Evolutionary conservation across 2,888 invertebrate species (phyloP).

Genomic region (Leucoptera coffeella): DNA sequence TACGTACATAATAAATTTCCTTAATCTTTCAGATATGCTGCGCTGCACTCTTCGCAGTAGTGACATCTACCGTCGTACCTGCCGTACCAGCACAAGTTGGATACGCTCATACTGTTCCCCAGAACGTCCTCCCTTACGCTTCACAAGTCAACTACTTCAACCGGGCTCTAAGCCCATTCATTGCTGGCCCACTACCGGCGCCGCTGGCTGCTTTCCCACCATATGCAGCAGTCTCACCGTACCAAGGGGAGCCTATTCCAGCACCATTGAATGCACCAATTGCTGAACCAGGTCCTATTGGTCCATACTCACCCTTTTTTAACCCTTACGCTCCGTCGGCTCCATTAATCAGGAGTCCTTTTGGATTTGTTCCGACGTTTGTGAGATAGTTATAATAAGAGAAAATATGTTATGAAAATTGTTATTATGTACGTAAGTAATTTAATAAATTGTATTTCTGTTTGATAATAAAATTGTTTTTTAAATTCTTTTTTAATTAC

Average conservation of each 20-base stretch:
- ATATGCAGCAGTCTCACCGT: slow-evolving; percentile 1
- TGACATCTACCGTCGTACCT: slow-evolving; percentile 14
- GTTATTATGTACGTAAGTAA: not conserved
- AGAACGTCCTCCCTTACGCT: slow-evolving; percentile 57
- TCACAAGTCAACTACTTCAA: slow-evolving; percentile 54
- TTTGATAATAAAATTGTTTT: slow-evolving; percentile 11
- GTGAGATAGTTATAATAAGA: slow-evolving; percentile 39
- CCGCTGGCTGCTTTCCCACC: slow-evolving; percentile 11
- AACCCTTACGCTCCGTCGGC: slow-evolving; percentile 9
- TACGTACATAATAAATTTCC: too few species aligned
- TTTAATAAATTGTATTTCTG: not conserved
- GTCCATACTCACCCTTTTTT: slow-evolving; percentile 7
- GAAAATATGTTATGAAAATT: not conserved
- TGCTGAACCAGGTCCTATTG: slow-evolving; percentile 8
- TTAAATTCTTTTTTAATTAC: slow-evolving; percentile 10
- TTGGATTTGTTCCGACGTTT: slow-evolving; percentile 28
- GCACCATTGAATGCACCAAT: slow-evolving; percentile 10
- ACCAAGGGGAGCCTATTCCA: slow-evolving; percentile 5
- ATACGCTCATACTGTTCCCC: slow-evolving; percentile 54
- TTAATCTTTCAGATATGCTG: too few species aligned
- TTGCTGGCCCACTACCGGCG: slow-evolving; percentile 15
- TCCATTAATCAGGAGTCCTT: slow-evolving; percentile 19
- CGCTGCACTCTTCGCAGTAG: not conserved
- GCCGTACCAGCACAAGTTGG: slow-evolving; percentile 48
- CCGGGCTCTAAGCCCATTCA: slow-evolving; percentile 26